Conservation (phyloP, 2,888 invertebrate genomes). For the Dioctria linearis region DNA sequence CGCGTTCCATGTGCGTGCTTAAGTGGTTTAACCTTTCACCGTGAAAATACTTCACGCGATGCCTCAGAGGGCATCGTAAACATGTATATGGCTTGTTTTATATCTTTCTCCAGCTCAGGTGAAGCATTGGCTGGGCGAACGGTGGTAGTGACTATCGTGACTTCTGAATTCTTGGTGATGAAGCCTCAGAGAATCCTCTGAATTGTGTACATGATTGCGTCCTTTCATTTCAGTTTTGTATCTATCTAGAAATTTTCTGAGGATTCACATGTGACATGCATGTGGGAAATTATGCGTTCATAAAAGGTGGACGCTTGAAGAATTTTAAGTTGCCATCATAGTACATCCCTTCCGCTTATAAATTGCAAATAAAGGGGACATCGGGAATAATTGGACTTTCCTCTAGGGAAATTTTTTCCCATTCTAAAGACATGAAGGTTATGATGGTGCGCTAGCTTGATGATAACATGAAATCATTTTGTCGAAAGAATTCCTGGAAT, state of each 20-base stretch:
- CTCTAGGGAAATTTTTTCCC: slow-evolving; percentile 48
- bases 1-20: slow-evolving; percentile 52
- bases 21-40: slow-evolving; percentile 47
- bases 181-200: slow-evolving; percentile 39
- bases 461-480: slow-evolving; percentile 41
- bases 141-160: not conserved
- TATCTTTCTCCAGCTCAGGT: slow-evolving; percentile 24
- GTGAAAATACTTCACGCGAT: slow-evolving; percentile 38
- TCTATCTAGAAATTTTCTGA: slow-evolving; percentile 44
- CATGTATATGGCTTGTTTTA: slow-evolving; percentile 24
- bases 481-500: slow-evolving; percentile 23
- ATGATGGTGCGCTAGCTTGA: slow-evolving; percentile 17
- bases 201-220: slow-evolving; percentile 47
- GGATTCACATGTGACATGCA: slow-evolving; percentile 57
- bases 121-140: slow-evolving; percentile 11
- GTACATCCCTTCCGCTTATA: slow-evolving; percentile 21
- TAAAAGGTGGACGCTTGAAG: slow-evolving; percentile 58
- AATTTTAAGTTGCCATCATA: slow-evolving; percentile 55
- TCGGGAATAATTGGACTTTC: slow-evolving; percentile 47
- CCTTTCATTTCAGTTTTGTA: slow-evolving; percentile 47
- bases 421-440: slow-evolving; percentile 25
- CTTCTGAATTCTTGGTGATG: slow-evolving; percentile 14
- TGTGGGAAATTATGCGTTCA: slow-evolving; percentile 59
- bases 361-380: slow-evolving; percentile 48
- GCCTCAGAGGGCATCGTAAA: slow-evolving; percentile 38